Evolutionary conservation across 2,888 invertebrate genomes (phyloP).

Genomic region (Ectropis crepuscularia): DNA sequence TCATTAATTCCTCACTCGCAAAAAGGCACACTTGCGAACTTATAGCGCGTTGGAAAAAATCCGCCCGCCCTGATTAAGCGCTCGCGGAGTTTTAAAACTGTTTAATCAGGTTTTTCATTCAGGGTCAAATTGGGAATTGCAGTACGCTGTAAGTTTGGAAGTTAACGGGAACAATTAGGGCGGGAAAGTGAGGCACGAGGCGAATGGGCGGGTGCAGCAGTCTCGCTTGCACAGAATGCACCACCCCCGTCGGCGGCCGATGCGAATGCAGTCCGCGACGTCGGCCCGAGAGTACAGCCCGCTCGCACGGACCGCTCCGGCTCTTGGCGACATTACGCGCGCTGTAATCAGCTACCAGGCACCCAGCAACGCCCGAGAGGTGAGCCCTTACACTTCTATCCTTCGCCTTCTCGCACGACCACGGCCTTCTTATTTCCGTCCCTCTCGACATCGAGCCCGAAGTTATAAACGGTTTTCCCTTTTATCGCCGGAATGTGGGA

Average conservation of each 20-base stretch:
- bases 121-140: conserved; percentile 49
- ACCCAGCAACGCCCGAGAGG: conserved; percentile 69
- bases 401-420: conserved; percentile 61
- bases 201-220: conserved; percentile 80
- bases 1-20: conserved; percentile 8
- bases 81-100: conserved; percentile 37
- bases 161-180: conserved; percentile 71
- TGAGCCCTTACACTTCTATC: conserved; percentile 75
- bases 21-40: conserved; percentile 16
- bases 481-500: conserved; percentile 81
- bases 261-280: conserved; percentile 76
- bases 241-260: conserved; percentile 73
- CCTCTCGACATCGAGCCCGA: conserved; percentile 52
- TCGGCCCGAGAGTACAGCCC: conserved; percentile 70
- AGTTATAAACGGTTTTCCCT: conserved; percentile 76
- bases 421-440: conserved; percentile 56
- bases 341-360: conserved; percentile 82
- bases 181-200: conserved; percentile 82
- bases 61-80: conserved; percentile 25
- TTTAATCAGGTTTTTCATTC: conserved; percentile 48
- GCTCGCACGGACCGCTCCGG: conserved; percentile 61
- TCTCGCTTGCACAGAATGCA: conserved; percentile 83
- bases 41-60: conserved; percentile 22
- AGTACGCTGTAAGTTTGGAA: conserved; percentile 60
- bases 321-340: conserved; percentile 70